Evolutionary conservation across 1,140 invertebrate species (phyloP).

Genomic region (Anagrus nilaparvatae): DNA sequence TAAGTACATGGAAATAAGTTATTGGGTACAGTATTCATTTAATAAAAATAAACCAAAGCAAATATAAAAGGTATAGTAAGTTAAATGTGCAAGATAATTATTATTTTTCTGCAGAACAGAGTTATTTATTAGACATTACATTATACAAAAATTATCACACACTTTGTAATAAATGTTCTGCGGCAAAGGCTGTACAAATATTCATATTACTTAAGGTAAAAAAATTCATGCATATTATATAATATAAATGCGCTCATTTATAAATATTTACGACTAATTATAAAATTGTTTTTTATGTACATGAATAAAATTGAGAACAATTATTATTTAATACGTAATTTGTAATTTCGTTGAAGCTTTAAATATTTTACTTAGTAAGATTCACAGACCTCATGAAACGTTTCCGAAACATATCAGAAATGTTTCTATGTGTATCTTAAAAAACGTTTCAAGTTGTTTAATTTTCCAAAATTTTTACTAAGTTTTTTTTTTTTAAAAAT

Average conservation of each 20-base stretch:
- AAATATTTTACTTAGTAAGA: too few species aligned
- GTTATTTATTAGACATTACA: conserved; percentile 38
- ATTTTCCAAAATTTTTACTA: too few species aligned
- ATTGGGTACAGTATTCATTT: not conserved
- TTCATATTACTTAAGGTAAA: conserved; percentile 33
- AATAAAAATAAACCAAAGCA: not conserved
- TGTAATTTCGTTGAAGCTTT: too few species aligned
- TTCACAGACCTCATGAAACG: too few species aligned
- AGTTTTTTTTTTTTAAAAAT: too few species aligned
- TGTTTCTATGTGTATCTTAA: too few species aligned
- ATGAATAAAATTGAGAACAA: conserved; percentile 21
- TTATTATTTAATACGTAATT: too few species aligned
- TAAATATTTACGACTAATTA: conserved; percentile 34
- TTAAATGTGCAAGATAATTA: conserved; percentile 2
- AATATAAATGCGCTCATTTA: conserved; percentile 21
- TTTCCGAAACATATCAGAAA: too few species aligned
- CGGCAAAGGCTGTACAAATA: conserved; percentile 35
- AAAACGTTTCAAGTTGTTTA: too few species aligned
- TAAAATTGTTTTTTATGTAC: conserved; percentile 33
- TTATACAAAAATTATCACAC: conserved; percentile 44
- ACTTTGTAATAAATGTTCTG: conserved; percentile 38
- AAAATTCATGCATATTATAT: conserved; percentile 21
- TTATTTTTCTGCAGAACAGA: conserved; percentile 29
- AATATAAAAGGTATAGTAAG: conserved; percentile 5
- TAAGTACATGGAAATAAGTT: too few species aligned